Evolutionary conservation across 2,888 invertebrate species (phyloP).

Genomic region (Tillus elongatus): DNA sequence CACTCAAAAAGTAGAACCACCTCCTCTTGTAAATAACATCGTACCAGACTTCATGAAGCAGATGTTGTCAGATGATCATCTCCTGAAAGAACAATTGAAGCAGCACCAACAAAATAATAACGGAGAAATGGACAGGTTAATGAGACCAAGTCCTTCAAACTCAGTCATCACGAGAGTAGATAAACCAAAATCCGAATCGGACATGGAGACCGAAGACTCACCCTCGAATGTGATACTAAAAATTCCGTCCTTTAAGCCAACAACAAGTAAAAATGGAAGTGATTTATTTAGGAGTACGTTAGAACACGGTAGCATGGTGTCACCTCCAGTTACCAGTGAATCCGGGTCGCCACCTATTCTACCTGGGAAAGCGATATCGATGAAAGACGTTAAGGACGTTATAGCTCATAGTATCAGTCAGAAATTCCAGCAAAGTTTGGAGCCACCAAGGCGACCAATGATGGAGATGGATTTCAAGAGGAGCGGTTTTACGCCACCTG

Average conservation of each 20-base stretch:
- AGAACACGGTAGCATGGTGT: conserved; percentile 36
- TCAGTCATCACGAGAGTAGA: conserved; percentile 38
- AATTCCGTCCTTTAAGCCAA: conserved; percentile 85
- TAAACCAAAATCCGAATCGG: conserved; percentile 36
- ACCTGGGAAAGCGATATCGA: conserved; percentile 50
- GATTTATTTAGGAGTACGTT: conserved; percentile 37
- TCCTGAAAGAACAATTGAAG: conserved; percentile 33
- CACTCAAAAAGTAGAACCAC: conserved; percentile 33
- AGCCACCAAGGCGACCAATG: conserved; percentile 42
- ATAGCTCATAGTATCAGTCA: conserved; percentile 88
- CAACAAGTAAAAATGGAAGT: conserved; percentile 44
- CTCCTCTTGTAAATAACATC: conserved; percentile 37
- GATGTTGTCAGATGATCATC: conserved; percentile 49
- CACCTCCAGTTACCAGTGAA: conserved; percentile 44
- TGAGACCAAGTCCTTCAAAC: conserved; percentile 40
- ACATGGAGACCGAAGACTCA: conserved; percentile 46
- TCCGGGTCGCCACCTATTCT: conserved; percentile 49
- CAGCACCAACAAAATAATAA: conserved; percentile 28
- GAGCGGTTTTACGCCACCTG: conserved; percentile 51
- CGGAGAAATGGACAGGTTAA: conserved; percentile 34
- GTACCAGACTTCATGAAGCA: conserved; percentile 50
- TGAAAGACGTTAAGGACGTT: conserved; percentile 86
- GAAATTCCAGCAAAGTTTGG: conserved; percentile 57
- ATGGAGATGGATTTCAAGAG: conserved; percentile 50
- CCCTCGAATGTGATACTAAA: conserved; percentile 73